These are phyloP conservation scores for Corapipo altera DNA, from an alignment of 2,113 vertebrate species.

Conservation along the genomic window DNA sequence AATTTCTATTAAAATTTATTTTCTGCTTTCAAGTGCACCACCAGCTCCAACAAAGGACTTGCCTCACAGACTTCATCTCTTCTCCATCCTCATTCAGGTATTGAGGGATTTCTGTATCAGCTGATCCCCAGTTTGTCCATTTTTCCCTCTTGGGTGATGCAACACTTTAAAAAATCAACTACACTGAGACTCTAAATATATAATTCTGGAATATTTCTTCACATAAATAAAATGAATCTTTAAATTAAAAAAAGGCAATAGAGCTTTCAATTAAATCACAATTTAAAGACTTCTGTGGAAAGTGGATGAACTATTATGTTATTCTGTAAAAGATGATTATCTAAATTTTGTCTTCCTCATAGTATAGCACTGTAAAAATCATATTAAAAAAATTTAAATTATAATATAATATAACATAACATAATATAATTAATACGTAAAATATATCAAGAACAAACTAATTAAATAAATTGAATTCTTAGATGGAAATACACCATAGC, in stretches of 20 bases:
- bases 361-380: not conserved
- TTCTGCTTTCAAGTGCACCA: not conserved
- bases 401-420: not conserved
- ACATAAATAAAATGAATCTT: not conserved
- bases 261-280: not conserved
- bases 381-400: not conserved
- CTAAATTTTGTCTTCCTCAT: not conserved
- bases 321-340: not conserved
- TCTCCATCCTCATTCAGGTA: not conserved
- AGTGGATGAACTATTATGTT: not conserved
- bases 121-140: not conserved
- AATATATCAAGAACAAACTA: not conserved
- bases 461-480: not conserved
- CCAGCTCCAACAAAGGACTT: not conserved
- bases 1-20: not conserved
- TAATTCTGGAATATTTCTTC: not conserved
- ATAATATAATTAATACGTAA: not conserved
- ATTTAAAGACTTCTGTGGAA: not conserved
- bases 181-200: not conserved
- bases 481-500: not conserved
- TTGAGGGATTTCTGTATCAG: not conserved
- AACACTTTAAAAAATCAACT: not conserved
- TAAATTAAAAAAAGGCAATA: not conserved
- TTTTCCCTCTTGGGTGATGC: not conserved
- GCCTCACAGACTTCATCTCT: not conserved